Evolutionary conservation across 1,140 invertebrate genomes (phyloP).

Genomic region (Nasonia longicornis): DNA sequence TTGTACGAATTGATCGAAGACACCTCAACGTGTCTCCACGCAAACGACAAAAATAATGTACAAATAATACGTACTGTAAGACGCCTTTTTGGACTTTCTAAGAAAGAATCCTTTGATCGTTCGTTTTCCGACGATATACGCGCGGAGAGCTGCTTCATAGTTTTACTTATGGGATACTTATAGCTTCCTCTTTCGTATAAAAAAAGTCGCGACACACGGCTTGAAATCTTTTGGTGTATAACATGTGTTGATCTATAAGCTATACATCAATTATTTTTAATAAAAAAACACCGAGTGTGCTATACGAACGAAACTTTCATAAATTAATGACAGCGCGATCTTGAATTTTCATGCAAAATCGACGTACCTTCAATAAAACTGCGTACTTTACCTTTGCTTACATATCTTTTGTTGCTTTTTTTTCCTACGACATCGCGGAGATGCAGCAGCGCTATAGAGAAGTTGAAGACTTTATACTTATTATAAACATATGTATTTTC

Average conservation of each 20-base stretch:
- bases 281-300: background rate
- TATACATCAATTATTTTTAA: background rate
- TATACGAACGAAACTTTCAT: background rate
- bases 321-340: background rate
- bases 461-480: slow-evolving; percentile 22
- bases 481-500: slow-evolving; percentile 1
- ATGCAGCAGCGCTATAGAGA: background rate
- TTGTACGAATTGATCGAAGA: too few species aligned
- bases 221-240: background rate
- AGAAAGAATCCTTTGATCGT: slow-evolving; percentile 21
- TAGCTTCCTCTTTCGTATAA: background rate
- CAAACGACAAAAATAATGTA: too few species aligned
- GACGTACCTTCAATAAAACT: background rate
- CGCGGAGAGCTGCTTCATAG: background rate
- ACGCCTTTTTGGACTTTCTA: background rate
- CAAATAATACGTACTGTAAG: too few species aligned
- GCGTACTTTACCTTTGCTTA: background rate
- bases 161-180: background rate
- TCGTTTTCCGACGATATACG: background rate
- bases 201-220: background rate
- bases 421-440: slow-evolving; percentile 5
- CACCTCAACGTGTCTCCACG: too few species aligned
- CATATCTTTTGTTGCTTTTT: background rate
- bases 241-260: background rate
- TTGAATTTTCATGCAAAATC: slow-evolving; percentile 1